A percentile compares a stretch with the other conserved stretches of the same genome.
phyloP scores from a whole-genome alignment of 2,888 invertebrate species.

The Eristalis arbustorum region DNA sequence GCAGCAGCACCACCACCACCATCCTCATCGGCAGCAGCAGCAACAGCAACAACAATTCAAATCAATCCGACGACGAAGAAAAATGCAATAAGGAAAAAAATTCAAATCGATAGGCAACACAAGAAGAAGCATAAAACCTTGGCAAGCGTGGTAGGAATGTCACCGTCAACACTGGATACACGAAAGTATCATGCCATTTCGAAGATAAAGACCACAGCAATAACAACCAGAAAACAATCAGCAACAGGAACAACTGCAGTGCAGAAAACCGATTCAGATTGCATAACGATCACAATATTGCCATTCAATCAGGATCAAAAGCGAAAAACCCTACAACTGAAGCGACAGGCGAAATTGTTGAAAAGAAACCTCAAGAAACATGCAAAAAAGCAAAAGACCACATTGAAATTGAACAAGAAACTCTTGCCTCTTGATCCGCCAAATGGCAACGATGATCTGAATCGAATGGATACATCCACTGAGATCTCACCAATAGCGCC shows the following conservation, averaged over 20 bases:
- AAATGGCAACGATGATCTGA: constrained; percentile 6
- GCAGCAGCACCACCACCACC: constrained; percentile 31
- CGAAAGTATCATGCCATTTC: constrained; percentile 28
- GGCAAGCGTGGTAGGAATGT: neutral
- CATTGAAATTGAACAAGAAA: constrained; percentile 15
- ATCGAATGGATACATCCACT: constrained; percentile 35
- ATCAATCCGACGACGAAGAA: constrained; percentile 33
- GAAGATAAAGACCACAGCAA: constrained; percentile 14
- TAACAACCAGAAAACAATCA: constrained; percentile 45
- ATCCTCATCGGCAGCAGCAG: constrained; percentile 60
- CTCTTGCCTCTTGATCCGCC: neutral
- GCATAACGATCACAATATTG: constrained; percentile 32
- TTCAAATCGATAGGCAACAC: constrained; percentile 53
- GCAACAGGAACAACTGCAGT: constrained; percentile 25
- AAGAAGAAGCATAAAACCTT: constrained; percentile 56
- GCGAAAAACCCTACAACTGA: constrained; percentile 15
- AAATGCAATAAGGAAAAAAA: constrained; percentile 60
- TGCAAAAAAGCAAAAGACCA: constrained; percentile 5
- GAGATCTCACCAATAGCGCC: constrained; percentile 17
- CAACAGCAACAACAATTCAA: constrained; percentile 44
- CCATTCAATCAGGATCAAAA: constrained; percentile 43
- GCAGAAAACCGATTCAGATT: constrained; percentile 17
- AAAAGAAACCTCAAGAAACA: constrained; percentile 42
- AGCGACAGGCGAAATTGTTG: constrained; percentile 47
- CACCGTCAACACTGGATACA: constrained; percentile 20